phyloP scores from a whole-genome alignment of 2,888 invertebrate species.

The Eupithecia inturbata region DNA sequence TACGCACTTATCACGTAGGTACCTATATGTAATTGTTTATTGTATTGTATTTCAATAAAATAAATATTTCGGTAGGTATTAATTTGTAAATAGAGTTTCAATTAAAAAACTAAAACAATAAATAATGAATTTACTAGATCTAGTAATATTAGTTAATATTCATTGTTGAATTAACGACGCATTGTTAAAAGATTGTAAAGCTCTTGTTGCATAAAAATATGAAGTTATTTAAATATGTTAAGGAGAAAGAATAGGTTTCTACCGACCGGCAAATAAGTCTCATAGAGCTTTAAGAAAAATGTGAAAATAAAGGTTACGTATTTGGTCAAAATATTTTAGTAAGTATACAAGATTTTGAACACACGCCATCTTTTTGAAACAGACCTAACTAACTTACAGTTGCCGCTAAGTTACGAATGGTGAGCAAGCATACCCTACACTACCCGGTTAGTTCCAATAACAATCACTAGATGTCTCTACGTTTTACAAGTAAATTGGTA shows the following conservation, averaged over 20 bases:
- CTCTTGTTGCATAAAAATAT: background rate
- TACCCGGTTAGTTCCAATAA: constrained; percentile 19
- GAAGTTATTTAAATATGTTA: background rate
- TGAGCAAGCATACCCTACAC: background rate
- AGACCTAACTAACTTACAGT: background rate
- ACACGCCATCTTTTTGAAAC: constrained; percentile 11
- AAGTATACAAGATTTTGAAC: background rate
- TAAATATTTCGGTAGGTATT: background rate
- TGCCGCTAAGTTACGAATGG: background rate
- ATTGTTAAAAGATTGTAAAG: too few relatives aligned
- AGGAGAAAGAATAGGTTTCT: background rate
- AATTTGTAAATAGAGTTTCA: background rate
- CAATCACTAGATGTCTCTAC: constrained; percentile 35
- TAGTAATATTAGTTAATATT: too few relatives aligned
- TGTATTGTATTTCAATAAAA: background rate
- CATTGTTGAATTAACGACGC: too few relatives aligned
- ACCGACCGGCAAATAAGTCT: background rate
- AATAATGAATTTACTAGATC: too few relatives aligned
- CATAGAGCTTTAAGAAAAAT: background rate
- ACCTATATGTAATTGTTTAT: too few relatives aligned
- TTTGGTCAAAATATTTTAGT: background rate
- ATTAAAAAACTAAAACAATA: too few relatives aligned
- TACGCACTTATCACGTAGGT: too few relatives aligned
- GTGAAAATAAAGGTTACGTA: background rate
- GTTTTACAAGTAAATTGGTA: background rate